These are phyloP conservation scores for Meleagris gallopavo DNA, from an alignment of 2,113 vertebrate species.

Conservation along the genomic window DNA sequence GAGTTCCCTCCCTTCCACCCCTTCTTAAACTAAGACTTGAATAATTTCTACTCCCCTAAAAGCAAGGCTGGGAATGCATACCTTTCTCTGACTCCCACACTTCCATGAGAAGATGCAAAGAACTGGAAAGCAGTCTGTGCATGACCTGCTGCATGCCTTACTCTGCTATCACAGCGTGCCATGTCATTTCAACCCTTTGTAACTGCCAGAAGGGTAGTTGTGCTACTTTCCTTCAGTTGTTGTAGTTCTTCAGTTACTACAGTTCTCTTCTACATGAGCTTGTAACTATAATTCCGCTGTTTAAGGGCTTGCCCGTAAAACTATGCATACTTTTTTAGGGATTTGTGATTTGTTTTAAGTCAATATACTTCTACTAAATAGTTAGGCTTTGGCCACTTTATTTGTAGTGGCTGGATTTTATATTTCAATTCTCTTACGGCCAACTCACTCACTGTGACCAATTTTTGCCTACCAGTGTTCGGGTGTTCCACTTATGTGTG, in stretches of 20 bases:
- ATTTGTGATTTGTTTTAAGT: not conserved
- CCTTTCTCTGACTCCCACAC: not conserved
- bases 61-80: not conserved
- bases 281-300: not conserved
- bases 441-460: not conserved
- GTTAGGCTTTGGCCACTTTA: not conserved
- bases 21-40: not conserved
- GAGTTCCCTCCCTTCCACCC: not conserved
- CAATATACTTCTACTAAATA: not conserved
- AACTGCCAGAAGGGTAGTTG: not conserved
- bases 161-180: not conserved
- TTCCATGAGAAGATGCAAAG: fast-evolving
- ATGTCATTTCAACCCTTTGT: not conserved
- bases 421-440: not conserved
- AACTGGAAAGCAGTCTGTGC: not conserved
- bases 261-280: not conserved
- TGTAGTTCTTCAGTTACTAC: not conserved
- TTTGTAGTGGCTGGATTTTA: not conserved
- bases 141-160: fast-evolving
- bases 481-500: fast-evolving
- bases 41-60: not conserved
- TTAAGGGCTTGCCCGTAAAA: not conserved
- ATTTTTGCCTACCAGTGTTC: not conserved
- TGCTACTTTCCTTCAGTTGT: not conserved
- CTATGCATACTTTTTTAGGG: not conserved